Evolutionary conservation across 2,113 vertebrate genomes (phyloP), one percentile per base, ranked within the genome.

Genomic region (Chitala chitala): DNA sequence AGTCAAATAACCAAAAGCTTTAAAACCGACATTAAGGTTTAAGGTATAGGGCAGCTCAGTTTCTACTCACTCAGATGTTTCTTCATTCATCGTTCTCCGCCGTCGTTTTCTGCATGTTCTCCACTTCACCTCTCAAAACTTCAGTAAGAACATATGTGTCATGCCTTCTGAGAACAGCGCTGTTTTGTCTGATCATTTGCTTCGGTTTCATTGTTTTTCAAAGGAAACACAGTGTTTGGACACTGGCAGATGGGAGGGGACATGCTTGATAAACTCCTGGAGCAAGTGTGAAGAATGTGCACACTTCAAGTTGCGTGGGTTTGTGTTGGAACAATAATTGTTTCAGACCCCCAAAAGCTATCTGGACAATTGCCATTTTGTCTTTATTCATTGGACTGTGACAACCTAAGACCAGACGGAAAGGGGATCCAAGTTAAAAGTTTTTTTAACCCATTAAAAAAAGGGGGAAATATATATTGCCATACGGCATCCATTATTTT

Each of bases 401-500:
- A 76, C 31, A 75, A 24, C 29, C 63, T 50, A 70, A 77, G 40
- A 13, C 9, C 53, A 40, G 68, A 40, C 26, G 51, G n/a, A 75
- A 50, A 33, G 33, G 54, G 44, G 36, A 70, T 63, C 58, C 64
- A 72, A 56, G 50, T 76, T 75, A 2, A 50, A 53, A 40, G 33
- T 69, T 69, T 73, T 58, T 53, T 31, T 17, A 6, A 8, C 33
- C 31, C 29, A 5, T 51, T 12, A 38, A 77, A 77, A 75, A 73
- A 22, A 74, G 63, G 7, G 48, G 12, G 20, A 51, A 2, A 6
- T 26, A 48, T 71, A 56, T 10, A 65, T 15, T 40, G 36, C 24
- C 40, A 48, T 69, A 72, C 26, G 72, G 31, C 40, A 69, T 74
- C 26, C 24, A 66, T 77, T 76, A 65, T 78, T 81, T 71, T 36